These are phyloP conservation scores for Pseudococcus jackbeardsleyi DNA, from an alignment of 2,888 invertebrate genomes.

Conservation along the genomic window DNA sequence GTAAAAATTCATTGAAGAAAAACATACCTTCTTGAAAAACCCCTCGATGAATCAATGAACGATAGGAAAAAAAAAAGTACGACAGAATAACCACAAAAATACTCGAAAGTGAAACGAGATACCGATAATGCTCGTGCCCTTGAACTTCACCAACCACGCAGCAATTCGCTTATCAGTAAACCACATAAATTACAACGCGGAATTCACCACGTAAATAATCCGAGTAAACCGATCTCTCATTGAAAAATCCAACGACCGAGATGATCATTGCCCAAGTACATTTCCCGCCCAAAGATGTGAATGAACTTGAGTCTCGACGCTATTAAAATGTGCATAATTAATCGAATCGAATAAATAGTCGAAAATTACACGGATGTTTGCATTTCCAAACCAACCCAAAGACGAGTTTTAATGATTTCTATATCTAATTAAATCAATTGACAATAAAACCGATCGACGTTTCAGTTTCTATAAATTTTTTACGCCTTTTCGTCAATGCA, in stretches of 20 bases:
- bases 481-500: neutral
- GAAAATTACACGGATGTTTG: neutral
- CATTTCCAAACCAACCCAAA: neutral
- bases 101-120: slow-evolving; percentile 3
- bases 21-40: neutral
- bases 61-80: neutral
- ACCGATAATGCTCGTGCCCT: neutral
- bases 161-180: slow-evolving; percentile 27
- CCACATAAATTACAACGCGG: slow-evolving; percentile 12
- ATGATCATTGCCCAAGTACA: neutral
- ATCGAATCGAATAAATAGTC: neutral
- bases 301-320: neutral
- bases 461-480: neutral
- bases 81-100: neutral
- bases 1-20: neutral
- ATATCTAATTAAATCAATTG: neutral
- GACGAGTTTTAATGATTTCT: neutral
- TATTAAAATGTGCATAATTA: slow-evolving; percentile 1
- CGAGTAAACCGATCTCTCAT: slow-evolving; percentile 4
- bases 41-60: neutral
- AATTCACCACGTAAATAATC: neutral
- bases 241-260: slow-evolving; percentile 13
- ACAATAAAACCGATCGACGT: neutral
- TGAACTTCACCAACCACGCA: slow-evolving; percentile 5
- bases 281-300: neutral